Conservation (phyloP, 1,140 invertebrate species). For the Catajapyx aquilonaris region DNA sequence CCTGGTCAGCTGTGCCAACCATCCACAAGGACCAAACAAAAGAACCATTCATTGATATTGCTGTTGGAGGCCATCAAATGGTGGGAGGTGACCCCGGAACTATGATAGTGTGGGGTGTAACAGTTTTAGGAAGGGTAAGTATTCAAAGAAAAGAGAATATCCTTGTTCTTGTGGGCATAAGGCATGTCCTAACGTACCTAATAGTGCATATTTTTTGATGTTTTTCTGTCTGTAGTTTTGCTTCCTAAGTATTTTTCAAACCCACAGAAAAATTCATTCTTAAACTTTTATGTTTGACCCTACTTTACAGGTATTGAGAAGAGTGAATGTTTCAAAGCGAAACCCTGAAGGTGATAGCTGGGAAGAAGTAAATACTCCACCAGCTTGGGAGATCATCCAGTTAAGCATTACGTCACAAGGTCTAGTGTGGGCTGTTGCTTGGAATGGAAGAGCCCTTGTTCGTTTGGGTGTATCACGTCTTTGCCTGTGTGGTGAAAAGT, state of each 20-base stretch:
- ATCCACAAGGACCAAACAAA: conserved; percentile 69
- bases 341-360: conserved; percentile 68
- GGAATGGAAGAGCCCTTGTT: conserved; percentile 56
- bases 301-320: too few species aligned
- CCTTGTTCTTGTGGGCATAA: too few species aligned
- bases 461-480: conserved; percentile 53
- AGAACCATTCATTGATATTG: conserved; percentile 63
- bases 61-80: conserved; percentile 60
- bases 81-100: conserved; percentile 47
- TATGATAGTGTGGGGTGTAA: conserved; percentile 73
- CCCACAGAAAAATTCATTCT: too few species aligned
- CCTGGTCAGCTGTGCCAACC: conserved; percentile 74
- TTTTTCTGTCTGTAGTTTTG: too few species aligned
- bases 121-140: conserved; percentile 56
- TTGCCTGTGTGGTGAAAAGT: conserved; percentile 41
- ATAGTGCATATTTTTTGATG: too few species aligned
- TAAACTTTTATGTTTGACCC: too few species aligned
- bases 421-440: conserved; percentile 61
- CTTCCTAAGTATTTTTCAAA: too few species aligned
- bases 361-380: conserved; percentile 47
- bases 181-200: too few species aligned
- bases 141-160: too few species aligned
- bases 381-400: conserved; percentile 56
- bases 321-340: too few species aligned
- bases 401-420: conserved; percentile 63